Evolutionary conservation across 2,113 vertebrate genomes (phyloP).

Genomic region (Crypturellus undulatus): DNA sequence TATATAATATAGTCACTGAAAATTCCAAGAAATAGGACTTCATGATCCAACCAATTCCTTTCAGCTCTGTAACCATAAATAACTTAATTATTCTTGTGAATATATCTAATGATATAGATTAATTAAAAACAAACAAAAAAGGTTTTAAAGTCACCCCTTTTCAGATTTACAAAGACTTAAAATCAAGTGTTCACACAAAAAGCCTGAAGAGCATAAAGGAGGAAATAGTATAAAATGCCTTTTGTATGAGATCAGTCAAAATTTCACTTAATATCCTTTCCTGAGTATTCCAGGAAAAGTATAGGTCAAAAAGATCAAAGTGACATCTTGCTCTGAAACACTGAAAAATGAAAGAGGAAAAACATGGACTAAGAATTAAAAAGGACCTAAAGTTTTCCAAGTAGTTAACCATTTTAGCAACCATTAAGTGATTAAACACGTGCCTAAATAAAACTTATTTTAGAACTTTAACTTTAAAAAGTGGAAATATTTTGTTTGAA

Average conservation of each 20-base stretch:
- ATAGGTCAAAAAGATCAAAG: not conserved
- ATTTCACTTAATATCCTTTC: not conserved
- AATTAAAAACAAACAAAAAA: slow-evolving; percentile 4
- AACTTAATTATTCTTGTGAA: slow-evolving; percentile 41
- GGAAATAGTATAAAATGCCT: not conserved
- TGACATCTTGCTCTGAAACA: not conserved
- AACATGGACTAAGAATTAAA: not conserved
- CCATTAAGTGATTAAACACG: not conserved
- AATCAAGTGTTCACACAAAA: slow-evolving; percentile 28
- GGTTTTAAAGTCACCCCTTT: not conserved
- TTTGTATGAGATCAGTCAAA: not conserved
- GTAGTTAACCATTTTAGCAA: not conserved
- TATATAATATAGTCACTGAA: fast-evolving
- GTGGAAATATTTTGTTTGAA: not conserved
- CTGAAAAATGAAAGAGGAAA: not conserved
- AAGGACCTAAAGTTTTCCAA: not conserved
- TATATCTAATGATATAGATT: not conserved
- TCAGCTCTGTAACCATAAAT: not conserved
- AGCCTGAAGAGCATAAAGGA: not conserved
- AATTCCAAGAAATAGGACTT: not conserved
- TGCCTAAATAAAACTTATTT: not conserved
- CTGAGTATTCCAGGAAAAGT: not conserved
- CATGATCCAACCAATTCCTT: not conserved
- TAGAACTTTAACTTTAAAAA: not conserved
- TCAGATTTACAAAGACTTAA: slow-evolving; percentile 14